Evolutionary conservation across 1,140 invertebrate species (phyloP).

Genomic region (Polypedilum vanderplanki): DNA sequence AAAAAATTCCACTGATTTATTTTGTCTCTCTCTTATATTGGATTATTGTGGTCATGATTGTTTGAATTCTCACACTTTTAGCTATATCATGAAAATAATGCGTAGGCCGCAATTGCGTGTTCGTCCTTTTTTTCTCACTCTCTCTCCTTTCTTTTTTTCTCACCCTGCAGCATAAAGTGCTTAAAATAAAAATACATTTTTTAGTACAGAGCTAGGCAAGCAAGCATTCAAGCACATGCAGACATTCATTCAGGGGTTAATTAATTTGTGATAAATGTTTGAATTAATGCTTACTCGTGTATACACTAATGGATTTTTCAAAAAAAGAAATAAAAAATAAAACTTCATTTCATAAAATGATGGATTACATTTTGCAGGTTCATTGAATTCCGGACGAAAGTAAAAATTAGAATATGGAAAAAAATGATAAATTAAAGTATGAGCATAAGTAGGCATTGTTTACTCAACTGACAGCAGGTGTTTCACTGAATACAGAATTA

Average conservation of each 20-base stretch:
- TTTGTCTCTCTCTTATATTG: too few species aligned
- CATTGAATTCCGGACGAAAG: background rate
- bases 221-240: background rate
- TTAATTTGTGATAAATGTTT: conserved; percentile 28
- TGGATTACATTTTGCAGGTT: conserved; percentile 17
- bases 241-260: background rate
- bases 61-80: too few species aligned
- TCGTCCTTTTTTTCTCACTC: too few species aligned
- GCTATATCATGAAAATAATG: too few species aligned
- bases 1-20: too few species aligned
- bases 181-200: too few species aligned
- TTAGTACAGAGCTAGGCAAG: background rate
- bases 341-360: background rate
- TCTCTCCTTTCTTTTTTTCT: too few species aligned
- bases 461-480: conserved; percentile 22
- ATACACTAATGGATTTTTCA: too few species aligned
- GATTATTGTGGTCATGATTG: too few species aligned
- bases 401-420: background rate
- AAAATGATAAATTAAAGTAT: background rate
- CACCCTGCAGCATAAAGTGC: too few species aligned
- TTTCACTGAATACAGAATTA: background rate
- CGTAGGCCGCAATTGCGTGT: too few species aligned
- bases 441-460: background rate
- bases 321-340: conserved; percentile 9
- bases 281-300: background rate